phyloP scores from a whole-genome alignment of 2,113 vertebrate species.

The Taurulus bubalis region DNA sequence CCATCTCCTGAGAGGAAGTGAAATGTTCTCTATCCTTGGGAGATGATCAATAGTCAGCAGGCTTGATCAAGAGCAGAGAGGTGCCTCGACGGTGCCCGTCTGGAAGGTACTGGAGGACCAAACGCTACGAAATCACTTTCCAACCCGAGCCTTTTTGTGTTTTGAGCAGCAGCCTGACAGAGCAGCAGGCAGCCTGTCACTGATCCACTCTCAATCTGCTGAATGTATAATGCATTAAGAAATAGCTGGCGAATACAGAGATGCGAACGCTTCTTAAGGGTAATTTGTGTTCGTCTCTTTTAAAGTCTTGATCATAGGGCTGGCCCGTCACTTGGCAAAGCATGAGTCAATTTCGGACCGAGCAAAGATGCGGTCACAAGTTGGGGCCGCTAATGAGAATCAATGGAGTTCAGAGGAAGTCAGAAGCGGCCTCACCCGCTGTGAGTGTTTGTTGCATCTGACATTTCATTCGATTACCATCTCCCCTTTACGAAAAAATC shows the following conservation, averaged over 20 bases:
- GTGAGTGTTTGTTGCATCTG: slow-evolving; percentile 72
- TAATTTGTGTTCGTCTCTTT: slow-evolving; percentile 43
- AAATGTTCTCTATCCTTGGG: slow-evolving; percentile 73
- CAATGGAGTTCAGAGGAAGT: slow-evolving; percentile 76
- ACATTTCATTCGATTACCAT: slow-evolving; percentile 76
- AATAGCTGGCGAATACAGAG: slow-evolving; percentile 38
- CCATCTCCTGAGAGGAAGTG: slow-evolving; percentile 77
- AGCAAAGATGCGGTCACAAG: slow-evolving; percentile 69
- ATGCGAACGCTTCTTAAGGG: slow-evolving; percentile 39
- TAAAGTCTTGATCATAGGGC: slow-evolving; percentile 52
- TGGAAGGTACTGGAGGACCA: slow-evolving; percentile 27
- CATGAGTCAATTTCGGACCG: slow-evolving; percentile 65
- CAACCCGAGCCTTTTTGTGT: slow-evolving; percentile 16
- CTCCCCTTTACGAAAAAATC: slow-evolving; percentile 66
- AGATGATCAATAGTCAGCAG: slow-evolving; percentile 78
- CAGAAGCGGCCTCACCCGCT: slow-evolving; percentile 66
- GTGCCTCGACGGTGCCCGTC: slow-evolving; percentile 46
- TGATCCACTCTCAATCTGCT: slow-evolving; percentile 20
- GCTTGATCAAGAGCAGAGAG: slow-evolving; percentile 63
- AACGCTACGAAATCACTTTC: slow-evolving; percentile 26
- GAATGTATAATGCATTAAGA: slow-evolving; percentile 18
- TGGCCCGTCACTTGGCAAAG: slow-evolving; percentile 52
- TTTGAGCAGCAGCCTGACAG: slow-evolving; percentile 14
- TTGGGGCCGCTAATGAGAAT: slow-evolving; percentile 79
- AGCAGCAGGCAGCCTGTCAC: slow-evolving; percentile 26